A percentile compares a stretch with the other conserved stretches of the same genome.
Conservation (phyloP, 2,888 invertebrate genomes). For the Sacculina carcini region DNA sequence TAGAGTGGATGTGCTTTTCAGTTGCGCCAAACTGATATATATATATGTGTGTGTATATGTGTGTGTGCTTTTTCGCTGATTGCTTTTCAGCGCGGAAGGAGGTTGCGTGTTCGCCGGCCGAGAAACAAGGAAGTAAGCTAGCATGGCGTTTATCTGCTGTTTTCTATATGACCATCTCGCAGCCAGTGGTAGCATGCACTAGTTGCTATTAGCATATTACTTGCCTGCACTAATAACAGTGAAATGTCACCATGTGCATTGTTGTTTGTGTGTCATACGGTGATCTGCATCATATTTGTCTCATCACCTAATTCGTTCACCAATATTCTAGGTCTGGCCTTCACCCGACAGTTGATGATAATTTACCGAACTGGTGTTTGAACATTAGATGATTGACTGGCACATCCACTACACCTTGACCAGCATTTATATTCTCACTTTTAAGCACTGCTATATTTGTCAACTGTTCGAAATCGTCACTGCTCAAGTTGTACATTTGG, state of each 20-base stretch:
- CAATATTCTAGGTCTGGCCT: no score
- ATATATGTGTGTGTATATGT: background rate
- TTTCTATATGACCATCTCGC: background rate
- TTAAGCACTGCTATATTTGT: background rate
- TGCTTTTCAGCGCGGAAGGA: background rate
- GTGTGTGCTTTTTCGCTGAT: background rate
- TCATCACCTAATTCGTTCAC: no score
- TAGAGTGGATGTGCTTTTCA: background rate
- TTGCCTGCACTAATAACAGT: background rate
- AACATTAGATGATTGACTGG: no score
- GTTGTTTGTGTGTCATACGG: no score
- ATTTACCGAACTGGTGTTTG: no score
- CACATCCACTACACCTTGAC: no score
- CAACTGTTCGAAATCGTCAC: no score
- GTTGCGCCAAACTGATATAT: background rate
- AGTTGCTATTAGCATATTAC: background rate
- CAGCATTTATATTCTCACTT: no score
- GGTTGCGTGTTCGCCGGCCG: background rate
- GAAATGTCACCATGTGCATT: no score
- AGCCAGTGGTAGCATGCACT: background rate
- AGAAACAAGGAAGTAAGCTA: background rate
- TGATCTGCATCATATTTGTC: no score
- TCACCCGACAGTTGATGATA: no score
- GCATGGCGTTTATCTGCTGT: background rate
- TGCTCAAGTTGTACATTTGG: no score